Evolutionary conservation across 2,113 vertebrate genomes (phyloP), one percentile per base, ranked within the genome.

Genomic region (Sinosuthora webbiana): DNA sequence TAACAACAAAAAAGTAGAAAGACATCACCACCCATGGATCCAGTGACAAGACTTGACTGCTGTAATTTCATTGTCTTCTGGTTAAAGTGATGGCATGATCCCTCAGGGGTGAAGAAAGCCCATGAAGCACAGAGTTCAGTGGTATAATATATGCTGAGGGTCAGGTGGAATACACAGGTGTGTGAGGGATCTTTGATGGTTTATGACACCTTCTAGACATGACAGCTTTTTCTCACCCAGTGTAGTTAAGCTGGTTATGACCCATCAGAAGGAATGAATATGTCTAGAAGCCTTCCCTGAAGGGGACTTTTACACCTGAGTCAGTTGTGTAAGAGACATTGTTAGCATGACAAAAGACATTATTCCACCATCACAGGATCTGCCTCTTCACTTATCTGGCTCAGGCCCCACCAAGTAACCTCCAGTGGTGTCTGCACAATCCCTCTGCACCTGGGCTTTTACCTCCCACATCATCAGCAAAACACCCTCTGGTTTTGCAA

Each of bases 171-270:
- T 22, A 8, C 4, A n/a, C 17, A 13, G 24, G 47, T 35, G 18
- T 28, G 7, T 1, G 3, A 60, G 27, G 18, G 22, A 69, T 27
- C 30, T 55, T 49, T 49, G 10, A 15, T 47, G 9, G 17, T 47
- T 68, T 41, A 31, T 42, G 21, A 27, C 12, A 31, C 21, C 5
- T 60, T 60, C 21, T 31, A 35, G 31, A 33, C 4, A 15, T 22
- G 21, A 31, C 17, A 89, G 5, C 30, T 83, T 10, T 18, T 39
- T 68, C 21, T 55, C 41, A 42, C 1, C 23, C n/a, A 62, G n/a
- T 0, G 0, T 5, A 22, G 30, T 6, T 55, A 14, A 49, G 30
- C 17, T 30, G 27, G 11, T 27, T 76, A 31, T 35, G 10, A 30
- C 10, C 14, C 30, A 69, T 23, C 14, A 83, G 71, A 77, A 56